phyloP scores from a whole-genome alignment of 1,140 invertebrate species.

The Diprion similis region DNA sequence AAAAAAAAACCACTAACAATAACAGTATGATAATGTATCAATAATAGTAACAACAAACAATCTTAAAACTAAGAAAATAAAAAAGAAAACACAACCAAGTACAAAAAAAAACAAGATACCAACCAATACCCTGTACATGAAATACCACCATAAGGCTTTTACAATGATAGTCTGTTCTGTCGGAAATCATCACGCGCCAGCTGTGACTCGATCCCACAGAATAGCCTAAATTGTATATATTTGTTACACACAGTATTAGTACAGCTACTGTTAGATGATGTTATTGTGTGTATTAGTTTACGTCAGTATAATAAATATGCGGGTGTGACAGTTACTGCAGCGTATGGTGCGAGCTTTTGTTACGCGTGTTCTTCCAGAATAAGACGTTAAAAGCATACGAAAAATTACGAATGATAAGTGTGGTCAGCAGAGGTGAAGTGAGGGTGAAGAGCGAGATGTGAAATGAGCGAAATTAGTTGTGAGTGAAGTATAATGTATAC shows the following conservation, averaged over 20 bases:
- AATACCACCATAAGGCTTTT: background rate
- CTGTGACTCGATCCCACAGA: slow-evolving; percentile 1
- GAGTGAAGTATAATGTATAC: background rate
- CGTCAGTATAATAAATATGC: background rate
- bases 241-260: slow-evolving; percentile 1
- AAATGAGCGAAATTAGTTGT: background rate
- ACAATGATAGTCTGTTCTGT: background rate
- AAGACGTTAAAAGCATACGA: background rate
- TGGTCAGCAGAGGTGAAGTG: background rate
- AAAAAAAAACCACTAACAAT: too few species aligned
- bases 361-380: background rate
- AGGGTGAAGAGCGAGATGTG: background rate
- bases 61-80: slow-evolving; percentile 16
- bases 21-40: slow-evolving; percentile 25
- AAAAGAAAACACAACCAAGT: slow-evolving; percentile 31
- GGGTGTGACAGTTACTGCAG: background rate
- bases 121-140: slow-evolving; percentile 26
- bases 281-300: background rate
- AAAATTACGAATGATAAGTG: background rate
- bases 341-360: background rate
- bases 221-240: background rate
- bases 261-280: background rate
- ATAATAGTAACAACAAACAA: slow-evolving; percentile 20
- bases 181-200: background rate
- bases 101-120: slow-evolving; percentile 29